Conservation (phyloP, 1,140 invertebrate genomes). For the Drosophila mayri region DNA sequence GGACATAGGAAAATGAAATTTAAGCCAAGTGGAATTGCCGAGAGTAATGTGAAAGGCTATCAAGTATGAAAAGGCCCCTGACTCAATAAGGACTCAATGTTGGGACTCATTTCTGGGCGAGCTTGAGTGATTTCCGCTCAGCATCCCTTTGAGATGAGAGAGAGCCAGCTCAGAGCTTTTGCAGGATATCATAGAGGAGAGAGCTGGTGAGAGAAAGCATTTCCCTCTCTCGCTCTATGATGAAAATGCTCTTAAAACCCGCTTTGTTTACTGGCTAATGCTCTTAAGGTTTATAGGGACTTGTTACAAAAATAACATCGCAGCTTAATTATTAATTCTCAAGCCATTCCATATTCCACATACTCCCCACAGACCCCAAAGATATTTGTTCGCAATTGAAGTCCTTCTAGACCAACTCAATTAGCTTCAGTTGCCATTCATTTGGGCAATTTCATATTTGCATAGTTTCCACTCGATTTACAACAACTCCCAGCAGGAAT, state of each 20-base stretch:
- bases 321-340: constrained; percentile 26
- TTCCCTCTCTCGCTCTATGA: not conserved
- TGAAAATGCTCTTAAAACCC: not conserved
- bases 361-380: constrained; percentile 5
- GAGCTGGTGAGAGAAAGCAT: constrained; percentile 1
- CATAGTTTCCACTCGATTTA: constrained; percentile 27
- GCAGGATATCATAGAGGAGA: constrained; percentile 2
- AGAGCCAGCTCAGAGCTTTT: constrained; percentile 28
- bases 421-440: constrained; percentile 35
- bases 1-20: constrained; percentile 63
- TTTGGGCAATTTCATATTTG: constrained; percentile 27
- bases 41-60: constrained; percentile 51
- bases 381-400: constrained; percentile 27
- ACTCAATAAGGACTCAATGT: constrained; percentile 69
- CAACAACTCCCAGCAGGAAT: constrained; percentile 4
- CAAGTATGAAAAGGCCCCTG: constrained; percentile 62
- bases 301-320: not conserved
- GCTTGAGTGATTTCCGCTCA: constrained; percentile 23
- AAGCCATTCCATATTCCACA: constrained; percentile 1
- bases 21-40: constrained; percentile 48
- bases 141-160: constrained; percentile 48
- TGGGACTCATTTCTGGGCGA: constrained; percentile 27
- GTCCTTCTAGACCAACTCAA: constrained; percentile 21
- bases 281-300: constrained; percentile 25
- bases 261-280: constrained; percentile 12